Conservation (phyloP, 2,797 vertebrate genomes). For the Gymnodraco acuticeps region DNA sequence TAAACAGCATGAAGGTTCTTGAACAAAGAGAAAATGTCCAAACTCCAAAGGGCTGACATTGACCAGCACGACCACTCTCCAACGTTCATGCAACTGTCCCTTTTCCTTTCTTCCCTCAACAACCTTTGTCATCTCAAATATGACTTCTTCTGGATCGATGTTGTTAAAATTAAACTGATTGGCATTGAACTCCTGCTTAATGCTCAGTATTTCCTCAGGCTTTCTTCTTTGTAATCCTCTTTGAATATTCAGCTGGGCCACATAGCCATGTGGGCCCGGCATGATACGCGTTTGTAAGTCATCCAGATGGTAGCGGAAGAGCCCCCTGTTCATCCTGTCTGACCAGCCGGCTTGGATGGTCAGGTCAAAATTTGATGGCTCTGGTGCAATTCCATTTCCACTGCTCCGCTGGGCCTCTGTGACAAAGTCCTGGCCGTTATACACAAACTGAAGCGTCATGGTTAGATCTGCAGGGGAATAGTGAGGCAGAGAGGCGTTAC, state of each 20-base stretch:
- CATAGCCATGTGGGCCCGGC: constrained; percentile 81
- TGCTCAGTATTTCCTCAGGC: constrained; percentile 88
- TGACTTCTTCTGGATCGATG: constrained; percentile 85
- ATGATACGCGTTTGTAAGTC: constrained; percentile 86
- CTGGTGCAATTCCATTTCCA: not conserved
- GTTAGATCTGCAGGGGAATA: constrained; percentile 30
- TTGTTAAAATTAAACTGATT: constrained; percentile 91
- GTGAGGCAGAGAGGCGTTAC: constrained; percentile 1
- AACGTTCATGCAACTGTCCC: not conserved
- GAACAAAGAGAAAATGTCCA: constrained; percentile 93
- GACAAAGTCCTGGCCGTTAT: constrained; percentile 83
- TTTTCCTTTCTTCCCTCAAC: not conserved
- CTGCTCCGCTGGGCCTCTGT: constrained; percentile 42
- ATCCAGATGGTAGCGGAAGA: constrained; percentile 90
- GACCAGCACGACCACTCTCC: constrained; percentile 85
- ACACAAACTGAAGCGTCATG: constrained; percentile 82
- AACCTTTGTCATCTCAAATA: constrained; percentile 84
- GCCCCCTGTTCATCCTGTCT: constrained; percentile 85
- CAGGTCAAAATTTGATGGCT: constrained; percentile 84
- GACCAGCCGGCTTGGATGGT: constrained; percentile 84
- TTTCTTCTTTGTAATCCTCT: constrained; percentile 86
- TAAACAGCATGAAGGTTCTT: constrained; percentile 81
- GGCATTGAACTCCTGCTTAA: constrained; percentile 87
- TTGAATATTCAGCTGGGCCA: constrained; percentile 91
- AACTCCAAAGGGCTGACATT: constrained; percentile 93